Evolutionary conservation across 2,797 vertebrate genomes (phyloP), one percentile per base, ranked within the genome.

Genomic region (Acrocephalus scirpaceus): DNA sequence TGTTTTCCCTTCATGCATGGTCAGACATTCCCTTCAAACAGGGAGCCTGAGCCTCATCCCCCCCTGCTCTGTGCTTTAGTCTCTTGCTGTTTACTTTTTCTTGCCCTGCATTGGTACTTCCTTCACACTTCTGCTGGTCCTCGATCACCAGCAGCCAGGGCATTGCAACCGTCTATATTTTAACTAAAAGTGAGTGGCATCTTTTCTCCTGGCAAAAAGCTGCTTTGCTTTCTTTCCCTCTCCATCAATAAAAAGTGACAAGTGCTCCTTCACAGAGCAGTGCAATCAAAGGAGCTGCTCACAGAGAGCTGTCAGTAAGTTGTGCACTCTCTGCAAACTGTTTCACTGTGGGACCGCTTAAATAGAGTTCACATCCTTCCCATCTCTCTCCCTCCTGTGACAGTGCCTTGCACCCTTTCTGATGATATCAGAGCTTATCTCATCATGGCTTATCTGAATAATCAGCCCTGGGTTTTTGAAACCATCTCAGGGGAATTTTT

Each of bases 191-290:
- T 67, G 87, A 84, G 76, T 84, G 79, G 81, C 70, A 87, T 78
- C 86, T 92, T 82, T 92, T 93, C 95, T 94, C 90, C 95, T 96
- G 95, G 95, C 81, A 96, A 73, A 72, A 50, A 78, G 81, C 48
- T 57, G 72, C 79, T 91, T 96, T 34, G 51, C 86, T 96, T 97
- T 91, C 92, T 97, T 82, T 86, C 50, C 42, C 54, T 73, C 48
- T 88, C 67, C 62, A 70, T 93, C 87, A 53, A 60, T 86, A 62
- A 82, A 79, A 96, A 95, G 74, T 93, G 96, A 97, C 91, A 93
- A 90, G 71, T 54, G 87, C 94, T 95, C 88, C 89, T 92, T 85
- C 77, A 91, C 86, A 81, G 88, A 93, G 70, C 56, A 42, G 86
- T 1, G 9, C 87, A 86, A 86, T 95, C 94, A 96, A 93, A 96